Percentiles rank a stretch among this genome's conserved stretches.
Conservation (phyloP, 2,888 invertebrate species). For the Latheticus oryzae region DNA sequence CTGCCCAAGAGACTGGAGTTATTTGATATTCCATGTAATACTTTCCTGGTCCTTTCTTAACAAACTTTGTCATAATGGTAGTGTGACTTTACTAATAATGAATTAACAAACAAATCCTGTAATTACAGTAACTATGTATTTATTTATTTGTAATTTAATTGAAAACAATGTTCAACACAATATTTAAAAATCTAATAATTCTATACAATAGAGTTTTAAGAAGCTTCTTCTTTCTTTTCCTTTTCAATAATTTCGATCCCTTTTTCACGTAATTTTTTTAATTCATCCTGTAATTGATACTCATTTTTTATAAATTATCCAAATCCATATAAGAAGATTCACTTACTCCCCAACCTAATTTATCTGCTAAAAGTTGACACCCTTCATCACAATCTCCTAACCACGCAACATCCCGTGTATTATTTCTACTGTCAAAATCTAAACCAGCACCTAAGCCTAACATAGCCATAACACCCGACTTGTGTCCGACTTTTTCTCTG, state of each 20-base stretch:
- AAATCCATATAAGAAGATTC: neutral
- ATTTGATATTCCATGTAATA: too few species aligned
- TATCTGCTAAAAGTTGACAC: slow-evolving; percentile 77
- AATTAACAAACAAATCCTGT: too few species aligned
- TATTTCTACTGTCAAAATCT: slow-evolving; percentile 74
- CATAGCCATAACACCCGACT: slow-evolving; percentile 59
- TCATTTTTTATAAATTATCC: neutral
- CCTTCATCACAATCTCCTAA: slow-evolving; percentile 88
- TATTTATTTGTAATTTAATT: too few species aligned
- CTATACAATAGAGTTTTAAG: slow-evolving; percentile 2
- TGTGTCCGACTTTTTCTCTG: slow-evolving; percentile 78
- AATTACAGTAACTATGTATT: too few species aligned
- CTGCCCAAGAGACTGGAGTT: too few species aligned
- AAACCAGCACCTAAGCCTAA: slow-evolving; percentile 71
- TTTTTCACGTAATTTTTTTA: slow-evolving; percentile 45
- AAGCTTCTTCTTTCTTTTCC: neutral
- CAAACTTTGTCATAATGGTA: slow-evolving; percentile 3
- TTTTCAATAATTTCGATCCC: slow-evolving; percentile 50
- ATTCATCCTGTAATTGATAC: slow-evolving; percentile 49
- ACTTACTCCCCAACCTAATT: slow-evolving; percentile 83
- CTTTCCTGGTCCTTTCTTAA: too few species aligned
- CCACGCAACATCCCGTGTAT: slow-evolving; percentile 81
- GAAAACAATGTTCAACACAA: slow-evolving; percentile 3
- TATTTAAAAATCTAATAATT: neutral
- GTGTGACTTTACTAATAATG: neutral